Percentiles rank a stretch among this genome's conserved stretches.
Evolutionary conservation across 2,888 invertebrate species (phyloP).

Genomic region (Spatulosminthurus flaviceps): DNA sequence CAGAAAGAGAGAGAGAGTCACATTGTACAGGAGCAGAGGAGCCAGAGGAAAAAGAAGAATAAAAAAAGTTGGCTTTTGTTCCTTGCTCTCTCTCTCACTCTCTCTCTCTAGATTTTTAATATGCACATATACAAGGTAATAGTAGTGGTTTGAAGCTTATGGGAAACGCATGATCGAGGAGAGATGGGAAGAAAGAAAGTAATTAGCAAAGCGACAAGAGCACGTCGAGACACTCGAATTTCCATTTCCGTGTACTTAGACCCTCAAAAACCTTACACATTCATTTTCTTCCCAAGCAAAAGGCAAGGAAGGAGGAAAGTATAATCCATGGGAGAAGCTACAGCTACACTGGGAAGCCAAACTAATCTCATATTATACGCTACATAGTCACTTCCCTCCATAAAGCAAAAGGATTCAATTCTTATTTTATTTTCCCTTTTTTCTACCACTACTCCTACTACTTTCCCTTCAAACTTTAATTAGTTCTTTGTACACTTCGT

Average conservation of each 20-base stretch:
- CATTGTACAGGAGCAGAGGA: background rate
- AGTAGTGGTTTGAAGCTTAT: no score
- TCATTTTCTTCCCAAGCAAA: background rate
- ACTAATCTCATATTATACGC: no score
- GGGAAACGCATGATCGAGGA: conserved; percentile 1
- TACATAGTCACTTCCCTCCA: background rate
- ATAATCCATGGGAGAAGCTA: no score
- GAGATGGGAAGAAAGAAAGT: background rate
- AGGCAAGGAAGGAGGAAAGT: background rate
- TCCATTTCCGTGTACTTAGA: conserved; percentile 19
- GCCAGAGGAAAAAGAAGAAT: background rate
- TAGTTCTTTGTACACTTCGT: no score
- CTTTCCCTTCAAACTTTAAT: no score
- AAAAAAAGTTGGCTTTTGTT: conserved; percentile 16
- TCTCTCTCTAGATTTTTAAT: no score
- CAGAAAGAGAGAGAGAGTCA: background rate
- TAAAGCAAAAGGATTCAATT: background rate
- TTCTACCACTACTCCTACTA: no score
- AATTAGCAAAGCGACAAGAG: conserved; percentile 30
- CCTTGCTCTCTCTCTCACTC: no score
- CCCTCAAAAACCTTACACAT: no score
- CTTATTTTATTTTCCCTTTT: no score
- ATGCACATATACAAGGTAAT: no score
- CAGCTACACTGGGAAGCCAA: no score
- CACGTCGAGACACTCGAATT: conserved; percentile 27